Conservation (phyloP, 1,140 invertebrate species). For the Calliphora vicina region DNA sequence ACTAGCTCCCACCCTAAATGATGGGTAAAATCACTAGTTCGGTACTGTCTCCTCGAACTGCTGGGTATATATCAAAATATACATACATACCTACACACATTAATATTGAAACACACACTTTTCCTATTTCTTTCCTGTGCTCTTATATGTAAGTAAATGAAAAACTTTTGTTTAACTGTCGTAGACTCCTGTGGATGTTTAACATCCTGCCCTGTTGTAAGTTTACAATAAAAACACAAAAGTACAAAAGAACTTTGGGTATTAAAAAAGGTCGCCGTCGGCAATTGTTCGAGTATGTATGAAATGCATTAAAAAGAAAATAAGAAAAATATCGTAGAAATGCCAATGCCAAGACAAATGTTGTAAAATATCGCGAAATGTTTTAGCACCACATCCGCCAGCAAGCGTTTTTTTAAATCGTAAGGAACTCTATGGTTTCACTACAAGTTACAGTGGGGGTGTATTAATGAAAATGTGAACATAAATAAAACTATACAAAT, state of each 20-base stretch:
- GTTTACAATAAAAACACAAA: slow-evolving; percentile 2
- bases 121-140: neutral
- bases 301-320: neutral
- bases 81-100: neutral
- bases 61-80: too few species aligned
- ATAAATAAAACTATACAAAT: too few species aligned
- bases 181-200: neutral
- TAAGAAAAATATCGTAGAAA: neutral
- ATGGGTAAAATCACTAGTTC: too few species aligned
- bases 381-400: neutral
- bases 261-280: neutral
- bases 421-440: too few species aligned
- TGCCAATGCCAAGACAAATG: neutral
- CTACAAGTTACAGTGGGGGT: too few species aligned
- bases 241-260: neutral
- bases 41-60: too few species aligned
- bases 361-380: neutral
- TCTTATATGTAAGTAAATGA: neutral
- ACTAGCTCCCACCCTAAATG: too few species aligned
- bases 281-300: neutral
- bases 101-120: neutral
- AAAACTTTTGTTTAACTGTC: neutral
- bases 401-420: neutral
- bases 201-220: neutral
- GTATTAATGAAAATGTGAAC: too few species aligned